Evolutionary conservation across 2,113 vertebrate species (phyloP).

Genomic region (Cyprinodon tularosa): DNA sequence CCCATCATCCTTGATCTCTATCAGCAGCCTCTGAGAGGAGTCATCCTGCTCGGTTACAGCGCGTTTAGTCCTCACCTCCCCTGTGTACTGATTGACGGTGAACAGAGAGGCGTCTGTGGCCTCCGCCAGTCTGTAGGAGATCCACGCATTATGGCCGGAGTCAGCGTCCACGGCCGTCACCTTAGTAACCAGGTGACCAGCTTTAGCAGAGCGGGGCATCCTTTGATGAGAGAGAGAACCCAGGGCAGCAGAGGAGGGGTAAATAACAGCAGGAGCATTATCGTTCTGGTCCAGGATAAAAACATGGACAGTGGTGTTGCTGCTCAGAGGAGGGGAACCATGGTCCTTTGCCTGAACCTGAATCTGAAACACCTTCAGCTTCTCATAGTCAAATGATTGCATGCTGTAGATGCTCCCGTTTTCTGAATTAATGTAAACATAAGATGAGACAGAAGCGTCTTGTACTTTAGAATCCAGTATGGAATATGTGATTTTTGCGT

Average conservation of each 20-base stretch:
- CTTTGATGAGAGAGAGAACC: slow-evolving; percentile 77
- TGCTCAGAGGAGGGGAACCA: slow-evolving; percentile 73
- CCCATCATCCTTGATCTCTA: slow-evolving; percentile 79
- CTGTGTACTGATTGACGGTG: slow-evolving; percentile 74
- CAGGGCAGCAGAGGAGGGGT: slow-evolving; percentile 70
- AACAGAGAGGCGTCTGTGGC: slow-evolving; percentile 75
- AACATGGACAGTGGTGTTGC: slow-evolving; percentile 78
- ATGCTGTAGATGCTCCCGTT: slow-evolving; percentile 83
- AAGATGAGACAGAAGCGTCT: slow-evolving; percentile 62
- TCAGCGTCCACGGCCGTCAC: slow-evolving; percentile 74
- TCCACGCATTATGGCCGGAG: slow-evolving; percentile 82
- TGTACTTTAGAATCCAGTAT: slow-evolving; percentile 78
- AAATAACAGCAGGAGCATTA: slow-evolving; percentile 80
- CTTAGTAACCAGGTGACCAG: slow-evolving; percentile 82
- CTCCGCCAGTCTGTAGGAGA: slow-evolving; percentile 77
- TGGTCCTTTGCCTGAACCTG: slow-evolving; percentile 81
- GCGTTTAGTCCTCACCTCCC: slow-evolving; percentile 78
- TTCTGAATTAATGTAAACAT: slow-evolving; percentile 76
- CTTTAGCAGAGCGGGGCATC: slow-evolving; percentile 77
- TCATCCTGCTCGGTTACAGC: slow-evolving; percentile 76
- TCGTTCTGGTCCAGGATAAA: slow-evolving; percentile 84
- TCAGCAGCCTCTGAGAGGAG: slow-evolving; percentile 80
- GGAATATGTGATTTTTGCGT: slow-evolving; percentile 76
- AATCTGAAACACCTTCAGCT: slow-evolving; percentile 81
- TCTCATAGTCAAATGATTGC: slow-evolving; percentile 84